Evolutionary conservation across 2,113 vertebrate genomes (phyloP).

Genomic region (Cardinalis cardinalis): DNA sequence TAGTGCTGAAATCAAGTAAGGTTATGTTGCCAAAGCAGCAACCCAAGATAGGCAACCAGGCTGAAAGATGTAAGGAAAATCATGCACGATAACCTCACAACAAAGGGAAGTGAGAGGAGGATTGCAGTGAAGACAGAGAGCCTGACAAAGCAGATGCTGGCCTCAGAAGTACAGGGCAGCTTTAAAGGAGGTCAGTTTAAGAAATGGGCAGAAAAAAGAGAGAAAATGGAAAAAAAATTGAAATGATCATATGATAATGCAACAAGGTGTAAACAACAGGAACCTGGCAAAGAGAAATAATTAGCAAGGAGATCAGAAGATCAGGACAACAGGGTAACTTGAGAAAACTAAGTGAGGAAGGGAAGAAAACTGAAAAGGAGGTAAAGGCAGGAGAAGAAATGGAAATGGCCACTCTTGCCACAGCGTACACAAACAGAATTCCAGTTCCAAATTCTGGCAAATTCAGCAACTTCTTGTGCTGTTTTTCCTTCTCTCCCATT

Average conservation of each 20-base stretch:
- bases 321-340: background rate
- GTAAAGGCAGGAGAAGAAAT: background rate
- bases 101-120: background rate
- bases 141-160: background rate
- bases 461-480: background rate
- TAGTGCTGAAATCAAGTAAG: background rate
- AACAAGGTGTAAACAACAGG: background rate
- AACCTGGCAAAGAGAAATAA: background rate
- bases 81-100: accelerated
- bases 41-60: background rate
- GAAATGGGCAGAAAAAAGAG: background rate
- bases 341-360: background rate
- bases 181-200: background rate
- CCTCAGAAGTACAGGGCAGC: background rate
- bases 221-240: background rate
- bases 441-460: background rate
- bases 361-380: background rate
- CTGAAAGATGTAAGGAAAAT: background rate
- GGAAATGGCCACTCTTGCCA: background rate
- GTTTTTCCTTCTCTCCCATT: background rate
- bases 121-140: background rate
- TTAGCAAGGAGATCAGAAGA: background rate
- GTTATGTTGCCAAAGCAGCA: background rate
- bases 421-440: background rate
- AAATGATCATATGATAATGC: background rate